These are phyloP conservation scores for Cuculus canorus DNA, from an alignment of 2,797 vertebrate genomes.

Conservation along the genomic window DNA sequence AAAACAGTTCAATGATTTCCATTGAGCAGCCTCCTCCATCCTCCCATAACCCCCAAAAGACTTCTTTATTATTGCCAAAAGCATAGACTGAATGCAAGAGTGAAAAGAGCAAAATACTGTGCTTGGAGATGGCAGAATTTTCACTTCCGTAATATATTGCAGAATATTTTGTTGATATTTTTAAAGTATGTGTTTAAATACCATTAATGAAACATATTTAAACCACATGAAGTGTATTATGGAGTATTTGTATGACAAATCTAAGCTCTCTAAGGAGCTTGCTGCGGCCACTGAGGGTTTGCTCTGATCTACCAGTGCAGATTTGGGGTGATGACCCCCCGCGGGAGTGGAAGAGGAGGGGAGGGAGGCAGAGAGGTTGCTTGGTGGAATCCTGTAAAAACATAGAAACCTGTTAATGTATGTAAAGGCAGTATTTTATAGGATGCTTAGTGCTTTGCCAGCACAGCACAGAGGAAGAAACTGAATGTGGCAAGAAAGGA, in stretches of 20 bases:
- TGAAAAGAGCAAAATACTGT: background rate
- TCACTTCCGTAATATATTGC: background rate
- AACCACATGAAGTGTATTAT: background rate
- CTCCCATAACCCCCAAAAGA: background rate
- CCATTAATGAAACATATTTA: background rate
- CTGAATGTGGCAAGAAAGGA: background rate
- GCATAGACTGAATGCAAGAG: background rate
- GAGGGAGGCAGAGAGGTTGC: background rate
- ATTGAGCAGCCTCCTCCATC: background rate
- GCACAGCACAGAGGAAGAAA: background rate
- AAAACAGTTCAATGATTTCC: background rate
- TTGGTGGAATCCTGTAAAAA: background rate
- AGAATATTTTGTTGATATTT: background rate
- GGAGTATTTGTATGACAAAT: background rate
- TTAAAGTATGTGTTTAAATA: background rate
- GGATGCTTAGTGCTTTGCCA: background rate
- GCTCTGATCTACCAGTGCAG: background rate
- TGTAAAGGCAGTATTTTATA: background rate
- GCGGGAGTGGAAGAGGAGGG: background rate
- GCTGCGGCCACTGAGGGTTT: fast-evolving
- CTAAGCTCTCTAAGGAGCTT: background rate
- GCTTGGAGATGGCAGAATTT: background rate
- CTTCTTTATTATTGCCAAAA: background rate
- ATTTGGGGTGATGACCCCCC: fast-evolving
- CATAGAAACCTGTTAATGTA: background rate